Percentiles rank a stretch among this genome's conserved stretches.
Conservation (phyloP, 2,797 vertebrate genomes). For the Trichosurus vulpecula region DNA sequence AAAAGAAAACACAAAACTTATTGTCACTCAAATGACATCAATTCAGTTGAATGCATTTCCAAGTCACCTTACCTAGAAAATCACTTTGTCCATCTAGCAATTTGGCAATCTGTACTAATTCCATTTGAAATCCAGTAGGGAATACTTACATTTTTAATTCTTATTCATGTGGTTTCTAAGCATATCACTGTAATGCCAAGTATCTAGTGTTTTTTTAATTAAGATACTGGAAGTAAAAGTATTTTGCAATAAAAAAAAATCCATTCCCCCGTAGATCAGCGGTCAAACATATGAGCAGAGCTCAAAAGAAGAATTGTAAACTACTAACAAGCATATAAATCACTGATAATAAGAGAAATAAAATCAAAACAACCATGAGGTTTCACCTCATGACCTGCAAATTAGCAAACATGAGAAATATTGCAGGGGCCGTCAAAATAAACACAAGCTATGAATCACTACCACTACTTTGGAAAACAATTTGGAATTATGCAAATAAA, state of each 20-base stretch:
- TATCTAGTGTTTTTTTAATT: not conserved
- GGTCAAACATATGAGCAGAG: not conserved
- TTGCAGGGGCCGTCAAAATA: not conserved
- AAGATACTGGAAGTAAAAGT: not conserved
- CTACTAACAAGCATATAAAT: not conserved
- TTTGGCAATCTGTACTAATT: not conserved
- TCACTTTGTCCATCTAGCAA: not conserved
- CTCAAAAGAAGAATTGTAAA: not conserved
- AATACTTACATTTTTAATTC: not conserved
- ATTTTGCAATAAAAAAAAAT: not conserved
- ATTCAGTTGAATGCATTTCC: not conserved
- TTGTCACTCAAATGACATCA: not conserved
- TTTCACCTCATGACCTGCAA: not conserved
- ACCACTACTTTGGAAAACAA: not conserved
- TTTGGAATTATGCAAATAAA: not conserved
- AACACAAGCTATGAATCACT: not conserved
- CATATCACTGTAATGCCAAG: not conserved
- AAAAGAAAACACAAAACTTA: not conserved
- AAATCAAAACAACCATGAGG: not conserved
- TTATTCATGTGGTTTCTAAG: not conserved
- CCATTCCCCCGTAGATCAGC: not conserved
- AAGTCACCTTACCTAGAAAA: not conserved
- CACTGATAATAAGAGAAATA: not conserved
- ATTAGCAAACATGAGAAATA: not conserved
- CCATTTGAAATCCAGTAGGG: not conserved